These are phyloP conservation scores for Meliscaeva auricollis DNA, from an alignment of 2,888 invertebrate genomes.

Conservation along the genomic window DNA sequence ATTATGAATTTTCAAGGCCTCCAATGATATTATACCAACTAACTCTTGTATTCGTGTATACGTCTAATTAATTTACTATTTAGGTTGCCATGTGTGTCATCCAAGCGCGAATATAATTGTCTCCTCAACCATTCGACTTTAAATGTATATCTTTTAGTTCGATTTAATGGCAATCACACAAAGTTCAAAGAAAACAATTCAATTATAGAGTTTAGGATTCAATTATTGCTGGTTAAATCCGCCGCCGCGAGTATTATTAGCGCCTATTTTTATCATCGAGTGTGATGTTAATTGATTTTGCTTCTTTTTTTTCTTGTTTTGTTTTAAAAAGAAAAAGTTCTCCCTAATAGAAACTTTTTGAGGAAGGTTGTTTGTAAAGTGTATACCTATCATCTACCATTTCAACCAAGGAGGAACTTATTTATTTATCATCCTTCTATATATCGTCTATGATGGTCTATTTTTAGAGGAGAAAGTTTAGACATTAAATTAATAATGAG, in stretches of 20 bases:
- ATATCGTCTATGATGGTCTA: background rate
- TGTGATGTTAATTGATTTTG: constrained; percentile 14
- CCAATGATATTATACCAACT: background rate
- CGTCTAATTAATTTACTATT: background rate
- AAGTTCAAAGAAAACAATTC: constrained; percentile 27
- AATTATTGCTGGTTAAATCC: constrained; percentile 1
- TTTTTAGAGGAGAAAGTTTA: constrained; percentile 3
- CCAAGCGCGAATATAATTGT: background rate
- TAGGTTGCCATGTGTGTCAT: background rate
- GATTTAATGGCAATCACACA: constrained; percentile 8
- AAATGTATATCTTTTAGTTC: background rate
- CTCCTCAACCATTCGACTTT: background rate
- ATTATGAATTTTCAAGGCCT: constrained; percentile 19
- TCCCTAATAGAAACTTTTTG: background rate
- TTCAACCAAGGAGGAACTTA: no score
- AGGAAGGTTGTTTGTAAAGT: background rate
- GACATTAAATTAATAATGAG: constrained; percentile 5
- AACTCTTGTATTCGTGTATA: background rate
- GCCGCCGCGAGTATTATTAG: constrained; percentile 1
- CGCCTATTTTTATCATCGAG: background rate
- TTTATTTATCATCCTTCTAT: background rate
- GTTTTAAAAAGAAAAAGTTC: background rate
- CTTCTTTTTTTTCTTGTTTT: no score
- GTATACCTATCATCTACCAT: background rate
- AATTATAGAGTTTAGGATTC: constrained; percentile 16